phyloP scores from a whole-genome alignment of 2,888 invertebrate species.

The Parnassius glacialis region DNA sequence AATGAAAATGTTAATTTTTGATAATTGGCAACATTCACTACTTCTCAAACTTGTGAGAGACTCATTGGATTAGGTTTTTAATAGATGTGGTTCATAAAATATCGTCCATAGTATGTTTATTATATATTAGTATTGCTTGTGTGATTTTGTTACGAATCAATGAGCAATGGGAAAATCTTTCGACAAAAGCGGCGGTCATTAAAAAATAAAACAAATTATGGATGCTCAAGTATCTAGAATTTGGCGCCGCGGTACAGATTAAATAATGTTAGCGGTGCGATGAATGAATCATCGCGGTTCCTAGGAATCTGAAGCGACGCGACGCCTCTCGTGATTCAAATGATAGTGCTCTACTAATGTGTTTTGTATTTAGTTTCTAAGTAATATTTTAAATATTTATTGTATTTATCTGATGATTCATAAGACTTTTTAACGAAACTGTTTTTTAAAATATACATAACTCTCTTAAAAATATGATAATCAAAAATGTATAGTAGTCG shows the following conservation, averaged over 20 bases:
- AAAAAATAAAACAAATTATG: constrained; percentile 33
- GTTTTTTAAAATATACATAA: no score
- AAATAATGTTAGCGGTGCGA: not conserved
- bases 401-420: constrained; percentile 16
- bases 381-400: constrained; percentile 9
- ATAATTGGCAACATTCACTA: no score
- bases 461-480: no score
- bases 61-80: no score
- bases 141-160: not conserved
- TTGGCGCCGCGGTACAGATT: constrained; percentile 30
- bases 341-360: constrained; percentile 24
- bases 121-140: not conserved
- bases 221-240: constrained; percentile 30
- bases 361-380: constrained; percentile 6
- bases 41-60: no score
- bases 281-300: constrained; percentile 31
- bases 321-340: constrained; percentile 36
- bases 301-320: constrained; percentile 34
- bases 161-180: not conserved
- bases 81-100: no score
- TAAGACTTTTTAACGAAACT: no score
- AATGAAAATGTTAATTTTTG: no score
- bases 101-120: not conserved
- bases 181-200: not conserved
- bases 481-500: no score